Conservation (phyloP, 2,113 vertebrate genomes). For the Acrocephalus arundinaceus region DNA sequence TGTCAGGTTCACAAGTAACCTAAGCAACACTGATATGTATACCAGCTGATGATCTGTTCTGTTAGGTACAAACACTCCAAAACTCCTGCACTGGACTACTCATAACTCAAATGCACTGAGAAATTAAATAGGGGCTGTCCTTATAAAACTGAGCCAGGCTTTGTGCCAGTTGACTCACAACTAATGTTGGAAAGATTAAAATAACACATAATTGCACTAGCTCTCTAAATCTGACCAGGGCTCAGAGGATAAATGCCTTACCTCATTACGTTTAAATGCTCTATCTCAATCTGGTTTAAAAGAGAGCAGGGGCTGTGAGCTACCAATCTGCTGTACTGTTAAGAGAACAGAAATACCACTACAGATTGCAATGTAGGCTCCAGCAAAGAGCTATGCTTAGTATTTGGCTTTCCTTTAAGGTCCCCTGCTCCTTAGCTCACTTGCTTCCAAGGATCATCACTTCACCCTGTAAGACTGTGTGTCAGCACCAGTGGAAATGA, state of each 20-base stretch:
- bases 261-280: conserved; percentile 31
- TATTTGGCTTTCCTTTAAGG: not conserved
- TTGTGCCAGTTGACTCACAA: conserved; percentile 9
- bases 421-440: not conserved
- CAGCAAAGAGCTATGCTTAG: not conserved
- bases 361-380: not conserved
- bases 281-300: conserved; percentile 40
- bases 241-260: conserved; percentile 44
- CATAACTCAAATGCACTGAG: not conserved
- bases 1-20: not conserved
- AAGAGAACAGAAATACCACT: not conserved
- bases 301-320: not conserved
- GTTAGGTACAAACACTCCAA: not conserved
- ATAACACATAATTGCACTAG: conserved; percentile 13
- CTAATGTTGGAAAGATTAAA: conserved; percentile 41
- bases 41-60: not conserved
- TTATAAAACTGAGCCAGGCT: conserved; percentile 31
- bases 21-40: not conserved
- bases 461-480: not conserved
- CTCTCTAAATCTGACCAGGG: conserved; percentile 45
- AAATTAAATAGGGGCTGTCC: conserved; percentile 14
- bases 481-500: not conserved
- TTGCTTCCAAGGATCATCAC: not conserved
- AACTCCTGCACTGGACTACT: not conserved
- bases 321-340: conserved; percentile 5